Evolutionary conservation across 2,888 invertebrate genomes (phyloP).

Genomic region (Noctua comes): DNA sequence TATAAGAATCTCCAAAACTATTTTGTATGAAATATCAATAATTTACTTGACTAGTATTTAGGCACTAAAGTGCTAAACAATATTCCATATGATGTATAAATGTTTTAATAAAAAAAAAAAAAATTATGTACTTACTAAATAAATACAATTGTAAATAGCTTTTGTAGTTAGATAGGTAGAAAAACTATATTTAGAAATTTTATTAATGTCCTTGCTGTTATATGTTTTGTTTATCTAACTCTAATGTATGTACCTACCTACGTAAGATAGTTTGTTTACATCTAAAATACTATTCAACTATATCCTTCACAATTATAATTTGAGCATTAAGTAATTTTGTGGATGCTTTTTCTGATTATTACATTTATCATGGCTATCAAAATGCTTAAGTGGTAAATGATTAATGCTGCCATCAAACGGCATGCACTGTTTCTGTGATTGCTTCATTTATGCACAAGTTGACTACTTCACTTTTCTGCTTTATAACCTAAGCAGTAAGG

Average conservation of each 20-base stretch:
- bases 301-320: constrained; percentile 12
- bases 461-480: background rate
- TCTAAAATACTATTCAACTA: constrained; percentile 17
- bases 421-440: background rate
- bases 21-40: constrained; percentile 51
- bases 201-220: constrained; percentile 49
- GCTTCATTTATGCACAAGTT: background rate
- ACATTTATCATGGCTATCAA: background rate
- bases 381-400: constrained; percentile 12
- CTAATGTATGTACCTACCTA: constrained; percentile 35
- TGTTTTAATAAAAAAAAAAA: constrained; percentile 53
- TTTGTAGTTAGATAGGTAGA: constrained; percentile 65
- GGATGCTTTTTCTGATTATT: background rate
- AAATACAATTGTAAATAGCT: constrained; percentile 67
- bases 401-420: constrained; percentile 6
- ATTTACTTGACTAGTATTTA: constrained; percentile 42
- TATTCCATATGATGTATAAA: constrained; percentile 58
- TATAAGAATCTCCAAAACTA: constrained; percentile 55
- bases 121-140: constrained; percentile 63
- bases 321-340: background rate
- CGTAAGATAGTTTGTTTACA: constrained; percentile 42
- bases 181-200: constrained; percentile 51
- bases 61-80: constrained; percentile 44
- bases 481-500: background rate
- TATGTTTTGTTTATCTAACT: constrained; percentile 43